Base-by-base conservation (phyloP, 2,797 vertebrate species). In the Pangasius krempfi region DNA sequence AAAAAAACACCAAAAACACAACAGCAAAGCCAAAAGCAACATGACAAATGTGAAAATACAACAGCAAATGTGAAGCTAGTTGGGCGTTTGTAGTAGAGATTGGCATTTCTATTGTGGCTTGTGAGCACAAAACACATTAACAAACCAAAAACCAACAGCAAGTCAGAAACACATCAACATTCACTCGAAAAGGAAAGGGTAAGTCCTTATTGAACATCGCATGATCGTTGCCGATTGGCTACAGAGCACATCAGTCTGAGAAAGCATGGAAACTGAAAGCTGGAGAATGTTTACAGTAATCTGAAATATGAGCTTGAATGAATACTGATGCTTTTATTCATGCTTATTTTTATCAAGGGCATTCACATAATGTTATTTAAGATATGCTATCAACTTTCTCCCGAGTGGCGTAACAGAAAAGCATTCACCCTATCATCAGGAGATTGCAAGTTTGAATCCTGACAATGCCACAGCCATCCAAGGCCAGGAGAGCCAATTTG, bases 321-420 rank as follows among this genome's bases (percentile, higher is more conserved):
- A 81, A 81, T 81, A 40, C 54, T 64, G 58, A 62, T 47, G 37
- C 80, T 83, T 62, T 47, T 64, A 83, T 83, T 47, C 80, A 47
- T 62, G 56, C 58, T 62, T 82, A 82, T 82, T 82, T 82, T 16
- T 82, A 82, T n/a, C 58, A 81, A n/a, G 4, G 37, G 33, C 16
- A 62, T 82, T 44, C 52, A 16, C 12, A 9, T 82, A n/a, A 62
- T 82, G 37, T 44, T 82, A 82, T 62, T 44, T 62, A 44, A 44
- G 58, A 82, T 82, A 82, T 82, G 22, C 80, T 82, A 60, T 82
- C 37, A n/a, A 62, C 33, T 60, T 58, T 54, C 54, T 60, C 10
- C 54, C 16, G 0, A 66, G 81, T 64, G 81, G 44, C 2, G 1
- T 18, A 20, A 66, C 27, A 68, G 16, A 84, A 30, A 68, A 22